Evolutionary conservation across 2,113 vertebrate species (phyloP).

Genomic region (Willisornis vidua): DNA sequence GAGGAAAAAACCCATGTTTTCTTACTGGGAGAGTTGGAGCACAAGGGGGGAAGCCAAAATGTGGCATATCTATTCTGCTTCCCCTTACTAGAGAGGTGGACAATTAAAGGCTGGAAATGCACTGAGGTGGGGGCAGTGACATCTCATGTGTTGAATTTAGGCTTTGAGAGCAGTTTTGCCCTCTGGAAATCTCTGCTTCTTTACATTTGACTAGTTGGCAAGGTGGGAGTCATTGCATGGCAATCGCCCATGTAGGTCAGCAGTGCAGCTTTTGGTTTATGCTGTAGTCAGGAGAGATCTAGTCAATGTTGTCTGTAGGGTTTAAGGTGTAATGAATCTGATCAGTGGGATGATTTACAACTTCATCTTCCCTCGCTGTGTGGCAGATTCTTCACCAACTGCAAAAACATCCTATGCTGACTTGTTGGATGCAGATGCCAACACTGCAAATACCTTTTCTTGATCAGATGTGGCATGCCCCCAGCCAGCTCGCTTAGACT

Average conservation of each 20-base stretch:
- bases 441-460: background rate
- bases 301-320: fast-evolving
- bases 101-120: background rate
- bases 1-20: background rate
- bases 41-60: background rate
- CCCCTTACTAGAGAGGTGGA: background rate
- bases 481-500: background rate
- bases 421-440: background rate
- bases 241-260: background rate
- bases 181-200: background rate
- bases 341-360: background rate
- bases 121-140: background rate
- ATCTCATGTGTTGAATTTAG: background rate
- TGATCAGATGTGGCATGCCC: background rate
- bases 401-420: background rate
- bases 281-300: background rate
- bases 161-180: background rate
- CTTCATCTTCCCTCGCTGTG: background rate
- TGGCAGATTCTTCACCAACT: background rate
- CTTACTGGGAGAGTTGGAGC: background rate
- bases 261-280: background rate
- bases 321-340: background rate
- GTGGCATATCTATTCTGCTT: background rate
- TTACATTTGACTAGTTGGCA: background rate
- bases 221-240: background rate